A percentile compares a stretch with the other conserved stretches of the same genome.
Conservation (phyloP, 2,113 vertebrate species). For the Sturnira hondurensis region DNA sequence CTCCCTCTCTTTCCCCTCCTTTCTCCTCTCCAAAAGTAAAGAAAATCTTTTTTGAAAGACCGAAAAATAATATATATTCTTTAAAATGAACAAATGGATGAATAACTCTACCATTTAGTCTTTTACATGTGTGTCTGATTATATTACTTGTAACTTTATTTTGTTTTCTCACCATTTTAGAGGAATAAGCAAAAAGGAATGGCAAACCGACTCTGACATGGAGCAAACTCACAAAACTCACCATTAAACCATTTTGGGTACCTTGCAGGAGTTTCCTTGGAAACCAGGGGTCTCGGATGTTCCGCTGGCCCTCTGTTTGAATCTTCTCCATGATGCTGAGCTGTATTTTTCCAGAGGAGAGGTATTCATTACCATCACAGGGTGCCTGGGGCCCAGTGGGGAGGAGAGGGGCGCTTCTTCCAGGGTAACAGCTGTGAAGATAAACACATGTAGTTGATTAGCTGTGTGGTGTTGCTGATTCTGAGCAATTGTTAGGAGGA, state of each 20-base stretch:
- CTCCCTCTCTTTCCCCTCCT: too few relatives aligned
- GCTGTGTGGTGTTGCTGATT: slow-evolving; percentile 61
- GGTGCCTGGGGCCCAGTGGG: background rate
- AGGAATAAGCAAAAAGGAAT: background rate
- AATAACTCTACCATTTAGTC: background rate
- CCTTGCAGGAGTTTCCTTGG: background rate
- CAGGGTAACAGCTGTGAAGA: slow-evolving; percentile 59
- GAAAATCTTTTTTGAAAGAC: background rate
- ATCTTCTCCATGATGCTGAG: background rate
- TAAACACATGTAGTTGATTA: slow-evolving; percentile 67
- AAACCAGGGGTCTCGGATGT: background rate
- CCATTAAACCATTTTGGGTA: background rate
- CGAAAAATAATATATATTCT: background rate
- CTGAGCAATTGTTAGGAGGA: slow-evolving; percentile 67
- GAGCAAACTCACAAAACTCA: background rate
- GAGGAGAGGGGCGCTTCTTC: background rate
- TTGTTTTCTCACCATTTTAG: background rate
- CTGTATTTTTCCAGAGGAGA: slow-evolving; percentile 35
- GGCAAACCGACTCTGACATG: background rate
- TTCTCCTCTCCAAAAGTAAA: too few relatives aligned
- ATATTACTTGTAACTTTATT: background rate
- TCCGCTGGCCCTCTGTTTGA: background rate
- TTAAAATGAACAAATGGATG: background rate
- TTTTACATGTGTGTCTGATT: background rate
- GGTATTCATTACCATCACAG: slow-evolving; percentile 58